Conservation (phyloP, 2,888 invertebrate genomes). For the Ophioninae sp. region DNA sequence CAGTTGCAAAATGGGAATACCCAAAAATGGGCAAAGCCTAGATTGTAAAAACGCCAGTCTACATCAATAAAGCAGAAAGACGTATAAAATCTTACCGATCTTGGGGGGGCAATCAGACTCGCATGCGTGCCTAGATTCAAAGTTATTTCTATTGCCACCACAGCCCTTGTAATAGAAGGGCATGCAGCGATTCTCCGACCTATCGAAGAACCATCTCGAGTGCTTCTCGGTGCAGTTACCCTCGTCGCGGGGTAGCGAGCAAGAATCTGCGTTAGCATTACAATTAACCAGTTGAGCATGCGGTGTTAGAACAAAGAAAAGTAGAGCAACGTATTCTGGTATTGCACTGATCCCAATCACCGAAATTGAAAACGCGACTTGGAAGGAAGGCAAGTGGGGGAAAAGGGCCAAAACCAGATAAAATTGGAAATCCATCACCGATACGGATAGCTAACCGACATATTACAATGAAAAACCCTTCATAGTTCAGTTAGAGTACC, state of each 20-base stretch:
- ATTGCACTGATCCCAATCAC: too few relatives aligned
- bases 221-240: conserved; percentile 90
- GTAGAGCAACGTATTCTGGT: neutral
- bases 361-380: neutral
- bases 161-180: conserved; percentile 97
- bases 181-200: conserved; percentile 91
- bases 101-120: conserved; percentile 89
- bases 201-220: conserved; percentile 93
- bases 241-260: conserved; percentile 87
- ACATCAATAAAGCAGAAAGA: neutral
- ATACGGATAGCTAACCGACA: neutral
- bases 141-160: conserved; percentile 94
- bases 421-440: conserved; percentile 37
- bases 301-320: conserved; percentile 71
- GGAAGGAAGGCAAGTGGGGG: neutral
- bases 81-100: conserved; percentile 85
- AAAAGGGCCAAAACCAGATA: neutral
- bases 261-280: conserved; percentile 85
- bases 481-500: too few relatives aligned
- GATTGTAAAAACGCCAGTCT: neutral
- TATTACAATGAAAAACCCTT: neutral
- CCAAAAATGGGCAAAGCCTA: neutral
- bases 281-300: conserved; percentile 74
- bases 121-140: conserved; percentile 88
- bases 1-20: neutral